Evolutionary conservation across 1,140 invertebrate genomes (phyloP), one percentile per base, ranked within the genome.

Genomic region (Trichoplusia ni): DNA sequence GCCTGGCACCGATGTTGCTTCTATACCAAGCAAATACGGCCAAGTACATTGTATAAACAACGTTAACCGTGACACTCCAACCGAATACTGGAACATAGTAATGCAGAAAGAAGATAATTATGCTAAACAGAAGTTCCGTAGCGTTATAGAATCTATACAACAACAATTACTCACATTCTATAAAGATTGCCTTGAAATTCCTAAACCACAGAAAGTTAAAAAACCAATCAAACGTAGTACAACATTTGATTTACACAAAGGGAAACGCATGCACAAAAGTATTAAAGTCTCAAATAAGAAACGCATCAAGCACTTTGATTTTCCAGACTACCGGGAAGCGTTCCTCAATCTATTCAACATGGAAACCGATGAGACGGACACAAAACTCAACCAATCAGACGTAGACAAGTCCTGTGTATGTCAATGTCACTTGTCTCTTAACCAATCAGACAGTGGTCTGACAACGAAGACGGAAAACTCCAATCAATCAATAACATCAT

Each of bases 221-320:
- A 60, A 53, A 29, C 7, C 38, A 31, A 4, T 58, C 3, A 37
- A 49, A 38, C 69, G 62, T 1, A 72, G 60, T 9, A 58, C 70
- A 0, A 74, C 66, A 1, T 73, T 71, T 8, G 64, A 73, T 42
- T 2, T 75, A 9, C 60, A 71, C 4, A 77, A 77, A 69, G 63
- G 46, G 0, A 51, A 69, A 9, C 6, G 31, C 2, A 2, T 44
- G 7, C 21, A 59, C 19, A 67, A 70, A 11, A 68, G 67, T 53
- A 49, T 66, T 6, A 70, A 69, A 14, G 35, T 80, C 0, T 84
- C 54, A n/a, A 64, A 71, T 16, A 90, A 87, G 42, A 90, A 90
- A 58, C 84, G 81, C 42, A 70, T 77, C 0, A 88, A 82, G 54
- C 74, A 86, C 42, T 87, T 78, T 51, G 87, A 90, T 60, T 90